Evolutionary conservation across 2,888 invertebrate species (phyloP), one percentile per base, ranked within the genome.

Genomic region (Melitaea athalia): DNA sequence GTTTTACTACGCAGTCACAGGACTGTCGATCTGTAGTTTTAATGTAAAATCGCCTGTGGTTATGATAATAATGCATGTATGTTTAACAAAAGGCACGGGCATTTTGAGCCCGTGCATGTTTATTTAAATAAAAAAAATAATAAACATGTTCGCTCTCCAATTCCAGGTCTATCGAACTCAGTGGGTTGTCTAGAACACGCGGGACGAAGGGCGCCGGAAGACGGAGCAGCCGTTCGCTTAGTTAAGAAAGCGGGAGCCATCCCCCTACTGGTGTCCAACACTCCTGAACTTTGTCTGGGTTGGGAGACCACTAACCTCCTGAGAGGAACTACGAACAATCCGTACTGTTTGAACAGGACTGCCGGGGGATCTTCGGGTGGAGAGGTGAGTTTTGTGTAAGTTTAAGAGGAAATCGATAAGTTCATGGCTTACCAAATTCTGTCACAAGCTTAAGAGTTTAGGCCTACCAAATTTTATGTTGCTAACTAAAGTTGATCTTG

Each of bases 321-420:
- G 0, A 94, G 95, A 49, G 98, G 98, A 0, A 90, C 94, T 50
- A 96, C 97, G 0, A 93, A 93, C 74, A 99, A 99, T 90, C 98
- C 99, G 0, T 97, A 98, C 83, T 95, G 97, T 80, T 92, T 94
- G 1, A 93, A 93, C 0, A 93, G 95, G 76, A 97, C 95, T 0
- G 92, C 95, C 0, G 98, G 98, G 0, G 98, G 98, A 5, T 98
- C 98, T 43, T 98, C 98, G 0, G 98, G 98, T 47, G 97, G 97
- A 11, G 97, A 97, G 93, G 97, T 96, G 79, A 76, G 85, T 70
- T 14, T 49, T 38, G 5, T 38, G 8, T 38, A 38, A 7, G 4
- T 38, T 38, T 5, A 5, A 38, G 38, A 5, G 38, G 38, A 7
- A 38, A 2, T 38, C 5, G 2, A 38, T 38, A 5, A 38, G 8